These are phyloP conservation scores for Hafferia zeledoni DNA, from an alignment of 2,797 vertebrate species.

Conservation along the genomic window DNA sequence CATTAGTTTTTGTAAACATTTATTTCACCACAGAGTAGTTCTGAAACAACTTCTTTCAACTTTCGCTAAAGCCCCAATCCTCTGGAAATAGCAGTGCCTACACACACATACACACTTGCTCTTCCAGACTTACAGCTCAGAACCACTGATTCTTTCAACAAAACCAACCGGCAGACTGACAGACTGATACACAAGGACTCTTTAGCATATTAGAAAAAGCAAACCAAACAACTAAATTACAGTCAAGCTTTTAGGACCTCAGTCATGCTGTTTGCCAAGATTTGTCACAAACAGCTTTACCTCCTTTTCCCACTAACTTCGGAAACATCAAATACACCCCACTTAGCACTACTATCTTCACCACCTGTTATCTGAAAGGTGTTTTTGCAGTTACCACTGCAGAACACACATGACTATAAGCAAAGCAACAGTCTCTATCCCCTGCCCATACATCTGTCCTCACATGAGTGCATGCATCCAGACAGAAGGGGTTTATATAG, in stretches of 20 bases:
- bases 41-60: neutral
- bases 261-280: neutral
- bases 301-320: neutral
- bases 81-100: neutral
- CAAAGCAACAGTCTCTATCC: neutral
- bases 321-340: neutral
- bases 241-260: neutral
- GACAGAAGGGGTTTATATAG: neutral
- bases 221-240: neutral
- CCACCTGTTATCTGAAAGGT: neutral
- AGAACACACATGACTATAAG: neutral
- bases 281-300: neutral
- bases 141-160: neutral
- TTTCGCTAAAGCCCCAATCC: neutral
- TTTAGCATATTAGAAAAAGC: fast-evolving
- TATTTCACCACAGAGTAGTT: neutral
- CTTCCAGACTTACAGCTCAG: neutral
- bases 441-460: no score
- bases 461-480: neutral
- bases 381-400: neutral
- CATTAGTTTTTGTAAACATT: neutral
- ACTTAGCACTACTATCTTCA: neutral
- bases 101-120: fast-evolving
- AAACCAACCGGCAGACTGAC: neutral
- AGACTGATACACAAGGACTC: neutral